Percentiles rank a stretch among this genome's conserved stretches.
Conservation (phyloP, 2,888 invertebrate genomes). For the Orthonevra nobilis region DNA sequence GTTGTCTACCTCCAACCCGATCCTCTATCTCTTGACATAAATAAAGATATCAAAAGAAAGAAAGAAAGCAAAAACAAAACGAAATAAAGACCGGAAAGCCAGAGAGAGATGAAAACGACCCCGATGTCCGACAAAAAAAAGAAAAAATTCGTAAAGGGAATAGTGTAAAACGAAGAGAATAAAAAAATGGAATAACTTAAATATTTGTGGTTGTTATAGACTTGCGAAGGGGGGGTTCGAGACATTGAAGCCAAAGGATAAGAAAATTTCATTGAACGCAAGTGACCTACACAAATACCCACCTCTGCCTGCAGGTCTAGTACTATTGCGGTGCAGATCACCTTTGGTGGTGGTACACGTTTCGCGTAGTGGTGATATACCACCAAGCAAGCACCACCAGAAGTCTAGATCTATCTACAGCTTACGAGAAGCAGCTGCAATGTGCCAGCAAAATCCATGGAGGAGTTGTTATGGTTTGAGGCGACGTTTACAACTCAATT, state of each 20-base stretch:
- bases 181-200: constrained; percentile 26
- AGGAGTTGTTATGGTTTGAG: constrained; percentile 31
- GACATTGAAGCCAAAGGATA: constrained; percentile 2
- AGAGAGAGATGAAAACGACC: constrained; percentile 29
- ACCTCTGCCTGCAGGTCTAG: constrained; percentile 26
- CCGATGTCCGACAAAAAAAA: constrained; percentile 44
- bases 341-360: constrained; percentile 6
- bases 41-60: constrained; percentile 46
- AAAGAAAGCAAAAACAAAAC: no score
- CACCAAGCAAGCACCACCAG: constrained; percentile 26
- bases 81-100: constrained; percentile 42
- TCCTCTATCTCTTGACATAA: constrained; percentile 62
- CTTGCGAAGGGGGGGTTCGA: constrained; percentile 5
- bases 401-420: constrained; percentile 8
- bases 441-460: neutral
- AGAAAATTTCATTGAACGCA: constrained; percentile 46
- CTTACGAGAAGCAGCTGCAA: neutral
- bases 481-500: constrained; percentile 40
- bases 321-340: no score
- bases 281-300: constrained; percentile 44
- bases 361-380: constrained; percentile 31
- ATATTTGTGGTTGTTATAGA: neutral
- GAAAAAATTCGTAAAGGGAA: constrained; percentile 46
- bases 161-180: constrained; percentile 15
- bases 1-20: constrained; percentile 47